phyloP scores from a whole-genome alignment of 2,888 invertebrate genomes.

The Drosophila nigritarsus region DNA sequence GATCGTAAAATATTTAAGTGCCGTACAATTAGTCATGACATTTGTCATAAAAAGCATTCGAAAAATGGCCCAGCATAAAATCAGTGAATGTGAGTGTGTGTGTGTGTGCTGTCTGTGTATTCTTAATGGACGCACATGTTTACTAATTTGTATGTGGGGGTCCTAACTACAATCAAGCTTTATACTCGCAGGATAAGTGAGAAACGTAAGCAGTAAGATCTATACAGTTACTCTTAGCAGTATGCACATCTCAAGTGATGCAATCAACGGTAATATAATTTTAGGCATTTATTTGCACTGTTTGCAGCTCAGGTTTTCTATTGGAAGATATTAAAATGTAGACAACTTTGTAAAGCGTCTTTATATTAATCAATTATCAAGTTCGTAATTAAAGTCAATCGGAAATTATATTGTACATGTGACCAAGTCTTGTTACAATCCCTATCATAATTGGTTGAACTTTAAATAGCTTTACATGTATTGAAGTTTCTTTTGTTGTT shows the following conservation, averaged over 20 bases:
- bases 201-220: background rate
- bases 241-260: background rate
- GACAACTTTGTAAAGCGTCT: constrained; percentile 2
- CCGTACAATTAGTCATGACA: constrained; percentile 73
- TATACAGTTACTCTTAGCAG: background rate
- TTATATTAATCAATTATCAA: background rate
- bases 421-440: background rate
- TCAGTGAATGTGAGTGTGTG: constrained; percentile 9
- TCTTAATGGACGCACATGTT: background rate
- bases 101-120: constrained; percentile 9
- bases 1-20: constrained; percentile 66
- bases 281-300: no score
- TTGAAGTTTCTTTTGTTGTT: background rate
- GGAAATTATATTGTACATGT: background rate
- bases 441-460: background rate
- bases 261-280: background rate
- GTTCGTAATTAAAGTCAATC: background rate
- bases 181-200: constrained; percentile 11
- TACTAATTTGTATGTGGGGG: background rate
- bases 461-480: background rate
- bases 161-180: background rate
- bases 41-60: constrained; percentile 62
- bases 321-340: background rate
- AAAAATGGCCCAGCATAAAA: constrained; percentile 42
- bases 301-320: background rate